phyloP scores from a whole-genome alignment of 2,888 invertebrate genomes.

The Unio pictorum region DNA sequence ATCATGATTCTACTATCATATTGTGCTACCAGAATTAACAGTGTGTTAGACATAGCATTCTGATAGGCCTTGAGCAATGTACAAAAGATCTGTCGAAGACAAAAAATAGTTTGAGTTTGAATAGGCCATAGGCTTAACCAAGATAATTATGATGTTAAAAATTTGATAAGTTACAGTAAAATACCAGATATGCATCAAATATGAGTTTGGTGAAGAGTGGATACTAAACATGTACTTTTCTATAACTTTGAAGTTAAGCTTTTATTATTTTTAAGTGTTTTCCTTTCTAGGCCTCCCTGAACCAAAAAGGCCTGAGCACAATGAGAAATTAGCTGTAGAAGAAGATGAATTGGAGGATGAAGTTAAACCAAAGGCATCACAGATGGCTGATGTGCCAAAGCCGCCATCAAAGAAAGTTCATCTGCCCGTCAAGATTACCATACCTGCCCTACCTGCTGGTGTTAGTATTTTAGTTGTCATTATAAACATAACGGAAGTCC shows the following conservation, averaged over 20 bases:
- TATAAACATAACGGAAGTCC: not conserved
- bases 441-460: conserved; percentile 33
- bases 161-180: too few relatives aligned
- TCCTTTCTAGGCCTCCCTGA: conserved; percentile 42
- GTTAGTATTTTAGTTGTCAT: conserved; percentile 14
- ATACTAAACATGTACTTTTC: not conserved
- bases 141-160: too few relatives aligned
- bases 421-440: conserved; percentile 53
- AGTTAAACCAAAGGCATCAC: conserved; percentile 58
- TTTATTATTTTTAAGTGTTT: not conserved
- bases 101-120: too few relatives aligned
- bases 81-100: too few relatives aligned
- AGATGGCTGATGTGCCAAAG: conserved; percentile 52
- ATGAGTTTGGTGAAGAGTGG: not conserved
- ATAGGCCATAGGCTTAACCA: too few relatives aligned
- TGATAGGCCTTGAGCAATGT: too few relatives aligned
- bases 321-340: conserved; percentile 19
- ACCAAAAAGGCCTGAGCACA: conserved; percentile 25
- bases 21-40: too few relatives aligned
- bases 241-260: too few relatives aligned
- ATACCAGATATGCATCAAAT: too few relatives aligned
- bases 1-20: too few relatives aligned
- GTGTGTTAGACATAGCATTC: too few relatives aligned
- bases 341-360: conserved; percentile 62
- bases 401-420: conserved; percentile 48